A percentile compares a stretch with the other conserved stretches of the same genome.
phyloP scores from a whole-genome alignment of 2,797 vertebrate genomes.

The Tokudaia muenninki region DNA sequence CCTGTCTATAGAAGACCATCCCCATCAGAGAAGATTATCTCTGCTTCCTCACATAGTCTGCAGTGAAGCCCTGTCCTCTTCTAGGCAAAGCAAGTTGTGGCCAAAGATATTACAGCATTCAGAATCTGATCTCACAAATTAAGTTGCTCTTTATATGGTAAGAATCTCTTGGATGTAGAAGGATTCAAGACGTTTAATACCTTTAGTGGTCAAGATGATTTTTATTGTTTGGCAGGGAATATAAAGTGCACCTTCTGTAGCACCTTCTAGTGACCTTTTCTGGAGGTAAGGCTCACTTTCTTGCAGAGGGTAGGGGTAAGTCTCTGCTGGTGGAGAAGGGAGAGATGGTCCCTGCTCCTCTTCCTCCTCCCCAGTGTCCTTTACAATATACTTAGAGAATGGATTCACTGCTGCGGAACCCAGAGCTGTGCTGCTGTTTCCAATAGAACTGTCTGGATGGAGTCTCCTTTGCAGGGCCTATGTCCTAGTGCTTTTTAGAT shows the following conservation, averaged over 20 bases:
- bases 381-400: not conserved
- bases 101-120: not conserved
- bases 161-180: not conserved
- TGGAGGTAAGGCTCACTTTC: not conserved
- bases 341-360: rapidly evolving
- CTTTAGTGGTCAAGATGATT: not conserved
- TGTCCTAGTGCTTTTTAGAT: not conserved
- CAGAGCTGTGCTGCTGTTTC: not conserved
- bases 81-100: not conserved
- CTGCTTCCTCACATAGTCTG: rapidly evolving
- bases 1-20: not conserved
- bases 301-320: not conserved
- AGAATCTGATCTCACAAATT: not conserved
- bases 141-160: not conserved
- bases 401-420: not conserved
- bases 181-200: not conserved
- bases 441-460: not conserved
- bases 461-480: not conserved
- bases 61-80: rapidly evolving
- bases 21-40: not conserved
- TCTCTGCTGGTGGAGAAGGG: not conserved
- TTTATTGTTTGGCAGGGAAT: not conserved
- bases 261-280: not conserved
- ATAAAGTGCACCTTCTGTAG: not conserved
- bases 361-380: not conserved